A percentile compares a stretch with the other conserved stretches of the same genome.
These are phyloP conservation scores for Chaunax sp. DNA, from an alignment of 2,797 vertebrate species.

Conservation along the genomic window DNA sequence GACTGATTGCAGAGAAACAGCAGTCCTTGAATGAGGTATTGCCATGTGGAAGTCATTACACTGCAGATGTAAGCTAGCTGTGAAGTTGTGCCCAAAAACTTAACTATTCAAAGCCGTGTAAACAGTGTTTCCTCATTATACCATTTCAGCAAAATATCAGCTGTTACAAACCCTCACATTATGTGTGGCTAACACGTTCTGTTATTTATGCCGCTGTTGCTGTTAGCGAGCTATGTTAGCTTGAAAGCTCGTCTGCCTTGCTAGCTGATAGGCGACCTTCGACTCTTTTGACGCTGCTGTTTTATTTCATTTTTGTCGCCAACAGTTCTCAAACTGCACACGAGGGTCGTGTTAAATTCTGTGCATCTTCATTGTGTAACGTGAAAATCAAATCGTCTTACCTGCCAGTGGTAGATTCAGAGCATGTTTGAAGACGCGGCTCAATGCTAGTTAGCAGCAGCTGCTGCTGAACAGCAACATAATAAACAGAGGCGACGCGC, in stretches of 20 bases:
- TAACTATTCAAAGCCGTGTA: not conserved
- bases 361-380: fast-evolving
- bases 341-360: not conserved
- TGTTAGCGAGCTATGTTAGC: constrained; percentile 56
- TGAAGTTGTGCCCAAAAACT: constrained; percentile 13
- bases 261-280: constrained; percentile 68
- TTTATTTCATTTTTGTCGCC: not conserved
- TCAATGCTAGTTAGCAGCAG: constrained; percentile 53
- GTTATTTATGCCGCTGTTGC: not conserved
- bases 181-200: not conserved
- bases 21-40: too few relatives aligned
- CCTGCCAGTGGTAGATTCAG: constrained; percentile 66
- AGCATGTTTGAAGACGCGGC: constrained; percentile 70
- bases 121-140: not conserved
- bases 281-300: constrained; percentile 34
- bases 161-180: not conserved
- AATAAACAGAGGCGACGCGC: constrained; percentile 57
- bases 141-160: fast-evolving
- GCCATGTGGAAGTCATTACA: too few relatives aligned
- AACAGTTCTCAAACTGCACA: not conserved
- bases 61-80: not conserved
- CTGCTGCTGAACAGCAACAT: constrained; percentile 58
- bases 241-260: constrained; percentile 40
- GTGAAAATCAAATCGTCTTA: constrained; percentile 25
- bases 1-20: too few relatives aligned